Base-by-base conservation (phyloP, 2,797 vertebrate genomes). In the Ibycter americanus region DNA sequence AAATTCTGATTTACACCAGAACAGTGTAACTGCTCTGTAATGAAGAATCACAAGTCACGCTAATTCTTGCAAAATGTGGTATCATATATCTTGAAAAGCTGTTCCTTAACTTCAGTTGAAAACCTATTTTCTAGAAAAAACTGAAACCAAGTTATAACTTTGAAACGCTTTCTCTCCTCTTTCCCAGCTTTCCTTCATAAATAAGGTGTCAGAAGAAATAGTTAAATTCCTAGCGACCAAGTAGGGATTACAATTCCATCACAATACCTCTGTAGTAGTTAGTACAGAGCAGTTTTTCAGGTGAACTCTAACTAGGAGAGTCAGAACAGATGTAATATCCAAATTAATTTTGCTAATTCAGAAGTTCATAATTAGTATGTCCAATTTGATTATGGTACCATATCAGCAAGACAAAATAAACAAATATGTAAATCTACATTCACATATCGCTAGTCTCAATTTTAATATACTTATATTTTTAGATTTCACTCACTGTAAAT, bases 391-490 rank as follows among this genome's bases (percentile, higher is more conserved):
- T 81, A 55, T 40, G 19, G 34, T 66, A 72, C 14, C 31, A 46
- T 61, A 52, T 34, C 22, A 66, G 76, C 32, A 82, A 76, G 85
- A 91, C 46, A 65, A 83, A 92, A 87, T 58, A 92, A 93, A 66
- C 7, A 72, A 34, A 55, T 66, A 83, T 34, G 10, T 47, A 86
- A 65, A 86, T 89, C 26, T 62, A 32, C 15, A 62, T 79, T 90
- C 36, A 55, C 9, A 36, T 70, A 78, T 61, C 2, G 0, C 17
- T 85, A 40, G 14, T 76, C 21, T 62, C n/a, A 56, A 13, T 74
- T 88, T 47, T 72, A 65, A 86, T 66, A 42, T 40, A 79, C 70
- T 77, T 93, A 56, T 91, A 89, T 96, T 91, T 97, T 95, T 79
- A 90, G 71, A 29, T 80, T 94, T 82, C 32, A 87, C 9, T 97